Percentiles rank a stretch among this genome's conserved stretches.
phyloP scores from a whole-genome alignment of 2,113 vertebrate genomes.

The Oryzias curvinotus region DNA sequence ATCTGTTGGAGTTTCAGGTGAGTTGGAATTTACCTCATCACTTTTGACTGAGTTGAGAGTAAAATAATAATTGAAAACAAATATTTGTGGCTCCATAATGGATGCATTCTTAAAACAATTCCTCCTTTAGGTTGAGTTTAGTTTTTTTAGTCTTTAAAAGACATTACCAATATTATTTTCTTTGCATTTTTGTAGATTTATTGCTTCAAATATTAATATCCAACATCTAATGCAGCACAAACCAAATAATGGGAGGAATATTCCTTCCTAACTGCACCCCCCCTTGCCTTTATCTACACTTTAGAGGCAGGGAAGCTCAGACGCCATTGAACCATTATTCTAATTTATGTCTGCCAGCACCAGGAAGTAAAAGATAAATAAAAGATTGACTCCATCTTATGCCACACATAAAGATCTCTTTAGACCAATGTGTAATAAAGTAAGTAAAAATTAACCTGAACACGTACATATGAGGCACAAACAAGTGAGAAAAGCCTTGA shows the following conservation, averaged over 20 bases:
- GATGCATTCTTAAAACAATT: too few relatives aligned
- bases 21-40: too few relatives aligned
- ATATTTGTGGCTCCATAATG: too few relatives aligned
- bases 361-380: conserved; percentile 73
- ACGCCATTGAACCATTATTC: conserved; percentile 64
- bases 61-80: too few relatives aligned
- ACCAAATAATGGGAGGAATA: conserved; percentile 36
- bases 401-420: conserved; percentile 58
- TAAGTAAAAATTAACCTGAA: conserved; percentile 65
- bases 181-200: background rate
- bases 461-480: conserved; percentile 53
- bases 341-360: conserved; percentile 66
- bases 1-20: too few relatives aligned
- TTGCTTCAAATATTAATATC: background rate
- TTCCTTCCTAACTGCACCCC: conserved; percentile 42
- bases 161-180: background rate
- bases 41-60: too few relatives aligned
- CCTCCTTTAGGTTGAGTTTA: too few relatives aligned
- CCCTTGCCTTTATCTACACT: conserved; percentile 39
- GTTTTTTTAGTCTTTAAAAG: background rate
- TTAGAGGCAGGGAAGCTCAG: conserved; percentile 41
- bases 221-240: conserved; percentile 1
- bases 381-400: conserved; percentile 72
- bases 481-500: conserved; percentile 23
- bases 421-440: conserved; percentile 48